phyloP scores from a whole-genome alignment of 2,113 vertebrate species.

The Cairina moschata region DNA sequence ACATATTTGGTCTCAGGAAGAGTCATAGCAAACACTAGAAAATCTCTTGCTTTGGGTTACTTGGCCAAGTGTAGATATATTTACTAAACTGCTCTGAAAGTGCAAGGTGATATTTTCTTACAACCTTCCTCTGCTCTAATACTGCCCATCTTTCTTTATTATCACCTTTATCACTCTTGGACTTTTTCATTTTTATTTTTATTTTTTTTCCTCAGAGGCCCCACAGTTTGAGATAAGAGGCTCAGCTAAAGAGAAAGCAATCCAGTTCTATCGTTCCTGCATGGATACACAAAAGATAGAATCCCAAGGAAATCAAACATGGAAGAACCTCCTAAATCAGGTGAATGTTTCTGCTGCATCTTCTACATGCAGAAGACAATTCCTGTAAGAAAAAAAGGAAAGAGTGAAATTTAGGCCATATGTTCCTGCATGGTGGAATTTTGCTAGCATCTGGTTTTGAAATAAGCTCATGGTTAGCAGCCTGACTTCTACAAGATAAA shows the following conservation, averaged over 20 bases:
- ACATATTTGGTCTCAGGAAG: neutral
- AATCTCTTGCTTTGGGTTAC: neutral
- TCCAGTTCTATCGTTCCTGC: slow-evolving; percentile 86
- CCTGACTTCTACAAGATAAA: neutral
- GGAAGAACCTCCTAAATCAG: slow-evolving; percentile 83
- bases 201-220: slow-evolving; percentile 68
- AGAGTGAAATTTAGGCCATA: neutral
- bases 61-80: neutral
- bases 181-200: neutral
- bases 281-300: slow-evolving; percentile 83
- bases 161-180: neutral
- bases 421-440: neutral
- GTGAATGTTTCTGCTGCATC: slow-evolving; percentile 66
- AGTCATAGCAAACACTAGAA: neutral
- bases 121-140: neutral
- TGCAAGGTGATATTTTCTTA: neutral
- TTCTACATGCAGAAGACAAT: neutral
- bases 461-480: neutral
- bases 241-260: slow-evolving; percentile 83
- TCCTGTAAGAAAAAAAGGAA: neutral
- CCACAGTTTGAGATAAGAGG: neutral
- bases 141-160: neutral
- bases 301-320: slow-evolving; percentile 76
- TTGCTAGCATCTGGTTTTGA: neutral
- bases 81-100: neutral